Conservation (phyloP, 1,140 invertebrate species). For the Phthorimaea operculella region DNA sequence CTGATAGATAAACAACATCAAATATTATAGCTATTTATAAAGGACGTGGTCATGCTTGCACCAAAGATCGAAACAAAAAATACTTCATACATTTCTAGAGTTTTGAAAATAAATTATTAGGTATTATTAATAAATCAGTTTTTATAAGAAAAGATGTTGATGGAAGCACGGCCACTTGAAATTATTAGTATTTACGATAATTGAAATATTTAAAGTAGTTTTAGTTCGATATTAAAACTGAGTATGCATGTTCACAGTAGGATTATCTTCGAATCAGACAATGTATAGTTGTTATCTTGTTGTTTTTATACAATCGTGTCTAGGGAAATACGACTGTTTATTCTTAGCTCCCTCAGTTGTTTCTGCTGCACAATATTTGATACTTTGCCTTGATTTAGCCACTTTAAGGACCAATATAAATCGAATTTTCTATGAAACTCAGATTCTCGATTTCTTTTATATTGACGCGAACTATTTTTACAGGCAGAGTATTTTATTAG, state of each 20-base stretch:
- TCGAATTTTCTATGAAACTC: constrained; percentile 14
- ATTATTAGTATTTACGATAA: constrained; percentile 19
- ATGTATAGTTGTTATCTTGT: constrained; percentile 29
- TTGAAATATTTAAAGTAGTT: constrained; percentile 20
- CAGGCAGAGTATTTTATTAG: constrained; percentile 14
- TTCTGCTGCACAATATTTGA: constrained; percentile 17
- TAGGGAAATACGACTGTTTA: constrained; percentile 10
- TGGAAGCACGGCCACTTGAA: constrained; percentile 25
- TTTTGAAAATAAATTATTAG: constrained; percentile 10
- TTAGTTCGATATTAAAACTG: constrained; percentile 25
- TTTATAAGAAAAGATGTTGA: constrained; percentile 11
- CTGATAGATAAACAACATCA: constrained; percentile 22
- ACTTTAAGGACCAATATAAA: constrained; percentile 20
- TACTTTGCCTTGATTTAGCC: constrained; percentile 9
- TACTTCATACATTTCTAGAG: constrained; percentile 18
- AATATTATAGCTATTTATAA: constrained; percentile 27
- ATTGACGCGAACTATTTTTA: constrained; percentile 21
- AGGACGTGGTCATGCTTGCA: constrained; percentile 22
- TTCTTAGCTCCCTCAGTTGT: constrained; percentile 10
- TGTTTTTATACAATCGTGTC: constrained; percentile 32
- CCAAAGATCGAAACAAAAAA: constrained; percentile 15
- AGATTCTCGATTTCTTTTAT: not conserved
- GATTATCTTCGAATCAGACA: constrained; percentile 16
- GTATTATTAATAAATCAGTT: constrained; percentile 6
- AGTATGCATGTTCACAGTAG: constrained; percentile 24